phyloP scores from a whole-genome alignment of 2,113 vertebrate species.

The Pica pica region DNA sequence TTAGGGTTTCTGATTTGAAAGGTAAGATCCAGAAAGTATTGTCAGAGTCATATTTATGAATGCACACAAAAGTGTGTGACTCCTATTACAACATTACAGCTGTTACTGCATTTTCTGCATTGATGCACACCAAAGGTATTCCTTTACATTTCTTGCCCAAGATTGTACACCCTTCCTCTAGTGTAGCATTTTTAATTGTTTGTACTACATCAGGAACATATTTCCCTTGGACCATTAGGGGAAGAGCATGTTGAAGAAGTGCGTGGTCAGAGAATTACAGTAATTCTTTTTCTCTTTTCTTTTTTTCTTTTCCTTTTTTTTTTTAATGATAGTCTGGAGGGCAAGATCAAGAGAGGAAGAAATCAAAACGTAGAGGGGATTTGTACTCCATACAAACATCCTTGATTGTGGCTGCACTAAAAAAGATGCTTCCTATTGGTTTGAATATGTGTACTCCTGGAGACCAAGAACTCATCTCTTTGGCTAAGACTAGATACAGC shows the following conservation, averaged over 20 bases:
- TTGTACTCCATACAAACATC: conserved; percentile 97
- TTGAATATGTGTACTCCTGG: conserved; percentile 98
- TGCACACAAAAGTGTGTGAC: not conserved
- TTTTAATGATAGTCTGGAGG: conserved; percentile 86
- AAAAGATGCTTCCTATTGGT: conserved; percentile 98
- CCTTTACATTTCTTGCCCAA: not conserved
- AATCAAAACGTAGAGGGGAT: conserved; percentile 91
- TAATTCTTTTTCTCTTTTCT: not conserved
- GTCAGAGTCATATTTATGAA: not conserved
- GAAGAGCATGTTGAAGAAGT: not conserved
- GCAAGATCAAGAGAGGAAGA: conserved; percentile 96
- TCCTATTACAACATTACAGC: not conserved
- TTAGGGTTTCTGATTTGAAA: not conserved
- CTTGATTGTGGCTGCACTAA: conserved; percentile 93
- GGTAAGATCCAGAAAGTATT: not conserved
- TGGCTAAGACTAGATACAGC: conserved; percentile 89
- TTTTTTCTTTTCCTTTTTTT: not conserved
- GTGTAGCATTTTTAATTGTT: not conserved
- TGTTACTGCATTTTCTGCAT: not conserved
- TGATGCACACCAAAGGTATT: not conserved
- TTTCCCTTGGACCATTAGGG: not conserved
- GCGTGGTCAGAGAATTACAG: not conserved
- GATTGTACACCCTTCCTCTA: not conserved
- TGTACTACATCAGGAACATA: not conserved
- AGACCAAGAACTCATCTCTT: conserved; percentile 95